Evolutionary conservation across 2,113 vertebrate species (phyloP), one percentile per base, ranked within the genome.

Genomic region (Eptatretus burgeri): DNA sequence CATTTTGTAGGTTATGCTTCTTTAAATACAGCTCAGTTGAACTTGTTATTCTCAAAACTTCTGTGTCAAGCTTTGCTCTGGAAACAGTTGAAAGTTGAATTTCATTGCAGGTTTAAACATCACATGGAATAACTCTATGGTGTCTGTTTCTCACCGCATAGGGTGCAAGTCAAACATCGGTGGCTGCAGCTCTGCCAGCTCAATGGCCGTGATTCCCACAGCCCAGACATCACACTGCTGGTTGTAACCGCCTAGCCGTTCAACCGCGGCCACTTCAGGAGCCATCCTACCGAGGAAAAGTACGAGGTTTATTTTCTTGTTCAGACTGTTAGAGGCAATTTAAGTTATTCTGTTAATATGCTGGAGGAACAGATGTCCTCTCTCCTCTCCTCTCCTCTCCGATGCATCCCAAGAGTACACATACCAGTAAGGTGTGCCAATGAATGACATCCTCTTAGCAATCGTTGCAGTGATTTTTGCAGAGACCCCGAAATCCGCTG

Each of bases 401-500:
- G 13, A 51, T 16, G 17, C 18, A 63, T 13, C 51, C 50, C 17
- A 63, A 51, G 73, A 75, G 70, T n/a, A 67, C 41, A 71, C 74
- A 84, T 78, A 96, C 91, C 91, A 96, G 74, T 98, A 98, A 17
- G 91, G 91, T 2, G 91, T 98, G 74, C 91, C 91, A 75, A 98
- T 98, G 75, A 98, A 95, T 14, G 91, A 95, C 73, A 95, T 98
- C 75, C 91, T 81, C 75, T 98, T 98, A 66, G 91, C 91, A 68
- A 95, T 79, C 50, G 91, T 98, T 60, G 87, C 87, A 68, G 91
- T 93, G 76, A 98, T 98, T 77, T 98, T 88, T 63, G 89, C 87
- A 63, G 91, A 95, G 11, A 98, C 91, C 65, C 91, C 91, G 73
- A 98, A 98, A 74, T 98, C 89, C 72, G 89, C 89, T 93, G 64